Evolutionary conservation across 1,140 invertebrate genomes (phyloP), one percentile per base, ranked within the genome.

Genomic region (Temnothorax nylanderi): DNA sequence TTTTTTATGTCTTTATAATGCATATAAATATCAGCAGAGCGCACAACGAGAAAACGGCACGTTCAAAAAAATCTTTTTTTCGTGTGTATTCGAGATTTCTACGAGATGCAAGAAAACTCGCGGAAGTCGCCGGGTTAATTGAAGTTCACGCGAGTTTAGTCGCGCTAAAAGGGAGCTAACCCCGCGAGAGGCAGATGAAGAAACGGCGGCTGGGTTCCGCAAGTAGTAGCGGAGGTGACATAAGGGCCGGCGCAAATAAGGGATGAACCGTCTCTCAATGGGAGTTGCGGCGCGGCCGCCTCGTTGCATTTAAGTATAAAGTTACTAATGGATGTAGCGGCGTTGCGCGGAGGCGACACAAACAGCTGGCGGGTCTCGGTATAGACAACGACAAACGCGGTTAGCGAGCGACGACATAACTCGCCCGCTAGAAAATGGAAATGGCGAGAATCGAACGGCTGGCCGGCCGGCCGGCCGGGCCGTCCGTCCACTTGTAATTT

Each of bases 231-330:
- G 56, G 11, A 51, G 71, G 51, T 18, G 51, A 82, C 56, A 76
- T 64, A 64, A 76, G 71, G 81, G 26, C 8, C 71, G 47, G 56
- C 58, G 11, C 72, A 76, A 75, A 85, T 54, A 76, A 58, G 81
- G 67, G 62, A 80, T 77, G 51, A 60, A 60, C 26, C 32, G 26
- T 58, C 69, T 78, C 3, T 60, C 54, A 82, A 60, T 89, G 60
- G 34, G 18, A 69, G 51, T 58, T 13, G 64, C 64, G 54, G 47
- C 21, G 76, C 47, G 58, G 58, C 75, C 26, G 60, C 34, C 69
- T 74, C 80, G 18, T 58, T 90, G 87, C 86, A 90, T 91, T 90
- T 90, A 89, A 87, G 89, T 90, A 89, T 91, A 89, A 84, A 78
- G 82, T 91, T 91, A 91, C 90, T 91, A 91, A 91, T 91, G 90